phyloP scores from a whole-genome alignment of 2,888 invertebrate species.

The Athripsodes cinereus region DNA sequence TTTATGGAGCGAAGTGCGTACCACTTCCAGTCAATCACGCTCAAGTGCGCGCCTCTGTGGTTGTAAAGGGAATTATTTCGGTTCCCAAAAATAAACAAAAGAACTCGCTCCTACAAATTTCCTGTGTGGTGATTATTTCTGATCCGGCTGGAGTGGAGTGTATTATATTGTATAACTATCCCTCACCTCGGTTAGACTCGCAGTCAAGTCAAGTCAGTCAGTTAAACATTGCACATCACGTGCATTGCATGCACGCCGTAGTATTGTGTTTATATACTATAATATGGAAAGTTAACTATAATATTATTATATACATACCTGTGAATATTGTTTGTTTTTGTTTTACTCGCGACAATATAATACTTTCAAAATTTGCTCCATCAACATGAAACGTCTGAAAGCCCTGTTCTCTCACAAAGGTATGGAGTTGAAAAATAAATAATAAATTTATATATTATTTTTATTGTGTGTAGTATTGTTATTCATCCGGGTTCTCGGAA shows the following conservation, averaged over 20 bases:
- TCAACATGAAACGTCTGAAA: conserved; percentile 24
- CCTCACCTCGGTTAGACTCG: background rate
- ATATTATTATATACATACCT: background rate
- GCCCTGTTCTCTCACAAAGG: conserved; percentile 26
- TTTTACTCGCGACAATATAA: conserved; percentile 4
- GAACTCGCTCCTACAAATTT: conserved; percentile 22
- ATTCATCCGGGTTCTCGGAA: too few species aligned
- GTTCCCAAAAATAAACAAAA: conserved; percentile 25
- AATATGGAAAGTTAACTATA: too few species aligned
- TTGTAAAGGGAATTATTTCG: conserved; percentile 12
- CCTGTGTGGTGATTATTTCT: conserved; percentile 25
- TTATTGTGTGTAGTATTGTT: too few species aligned
- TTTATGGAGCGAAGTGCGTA: background rate
- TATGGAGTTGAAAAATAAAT: conserved; percentile 3
- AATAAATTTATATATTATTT: too few species aligned
- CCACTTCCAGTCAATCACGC: conserved; percentile 20
- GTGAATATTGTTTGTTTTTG: conserved; percentile 3
- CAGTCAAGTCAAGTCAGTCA: background rate
- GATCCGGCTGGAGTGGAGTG: conserved; percentile 16
- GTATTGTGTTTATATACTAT: conserved; percentile 4
- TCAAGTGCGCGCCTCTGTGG: conserved; percentile 19
- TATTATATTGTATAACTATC: too few species aligned
- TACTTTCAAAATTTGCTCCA: conserved; percentile 24
- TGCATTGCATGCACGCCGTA: conserved; percentile 1
- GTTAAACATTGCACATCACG: background rate